Evolutionary conservation across 1,140 invertebrate species (phyloP).

Genomic region (Periplaneta americana): DNA sequence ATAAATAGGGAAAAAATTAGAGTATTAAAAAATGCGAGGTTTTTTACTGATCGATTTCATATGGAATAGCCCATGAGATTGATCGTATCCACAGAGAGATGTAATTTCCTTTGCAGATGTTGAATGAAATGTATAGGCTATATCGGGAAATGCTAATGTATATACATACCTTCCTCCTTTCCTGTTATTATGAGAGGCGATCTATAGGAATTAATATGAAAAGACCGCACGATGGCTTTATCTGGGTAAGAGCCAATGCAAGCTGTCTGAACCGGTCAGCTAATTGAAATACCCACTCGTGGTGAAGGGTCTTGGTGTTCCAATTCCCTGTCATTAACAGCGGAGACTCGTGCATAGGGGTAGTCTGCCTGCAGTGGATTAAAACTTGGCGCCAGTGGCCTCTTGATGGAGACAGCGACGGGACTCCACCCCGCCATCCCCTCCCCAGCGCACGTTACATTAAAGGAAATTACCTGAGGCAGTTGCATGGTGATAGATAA

Average conservation of each 20-base stretch:
- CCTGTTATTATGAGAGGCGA: not conserved
- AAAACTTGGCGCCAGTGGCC: not conserved
- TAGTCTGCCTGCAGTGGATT: not conserved
- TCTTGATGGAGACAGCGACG: not conserved
- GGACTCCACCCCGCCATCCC: not conserved
- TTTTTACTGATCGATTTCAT: too few relatives aligned
- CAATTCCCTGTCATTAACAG: not conserved
- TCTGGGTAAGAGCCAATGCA: not conserved
- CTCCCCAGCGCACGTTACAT: not conserved
- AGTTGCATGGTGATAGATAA: not conserved
- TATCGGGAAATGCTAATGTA: too few relatives aligned
- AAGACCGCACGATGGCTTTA: not conserved
- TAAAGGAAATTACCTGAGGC: not conserved
- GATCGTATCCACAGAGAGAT: too few relatives aligned
- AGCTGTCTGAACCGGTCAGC: not conserved
- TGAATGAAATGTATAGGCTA: too few relatives aligned
- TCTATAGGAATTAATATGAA: not conserved
- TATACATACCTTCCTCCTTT: not conserved
- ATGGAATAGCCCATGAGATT: too few relatives aligned
- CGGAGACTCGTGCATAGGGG: not conserved
- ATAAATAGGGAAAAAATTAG: too few relatives aligned
- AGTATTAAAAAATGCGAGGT: too few relatives aligned
- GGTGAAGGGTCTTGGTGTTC: not conserved
- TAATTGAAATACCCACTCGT: not conserved
- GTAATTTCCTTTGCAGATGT: too few relatives aligned